These are phyloP conservation scores for Microvelia longipes DNA, from an alignment of 1,140 invertebrate genomes.

Conservation along the genomic window DNA sequence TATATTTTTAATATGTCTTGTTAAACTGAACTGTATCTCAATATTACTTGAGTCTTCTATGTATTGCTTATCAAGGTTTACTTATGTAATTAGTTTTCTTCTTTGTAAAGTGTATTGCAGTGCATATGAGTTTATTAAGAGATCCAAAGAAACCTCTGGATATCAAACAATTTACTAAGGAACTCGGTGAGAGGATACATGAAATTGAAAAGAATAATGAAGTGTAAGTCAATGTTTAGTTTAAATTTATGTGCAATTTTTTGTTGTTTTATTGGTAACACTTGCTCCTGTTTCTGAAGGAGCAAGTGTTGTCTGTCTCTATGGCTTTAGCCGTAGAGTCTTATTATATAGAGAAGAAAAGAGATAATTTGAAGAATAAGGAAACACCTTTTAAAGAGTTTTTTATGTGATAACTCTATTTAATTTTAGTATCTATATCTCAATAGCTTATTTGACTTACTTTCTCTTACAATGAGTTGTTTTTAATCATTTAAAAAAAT, in stretches of 20 bases:
- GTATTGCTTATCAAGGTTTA: too few species aligned
- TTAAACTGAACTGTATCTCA: too few species aligned
- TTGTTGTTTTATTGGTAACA: not conserved
- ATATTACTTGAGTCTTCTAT: too few species aligned
- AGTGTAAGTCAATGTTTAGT: constrained; percentile 24
- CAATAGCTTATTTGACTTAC: not conserved
- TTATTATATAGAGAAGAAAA: not conserved
- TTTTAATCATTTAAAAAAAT: too few species aligned
- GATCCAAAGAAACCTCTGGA: constrained; percentile 34
- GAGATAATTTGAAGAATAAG: not conserved
- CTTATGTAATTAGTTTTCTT: too few species aligned
- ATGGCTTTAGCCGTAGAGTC: not conserved
- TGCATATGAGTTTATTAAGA: constrained; percentile 36
- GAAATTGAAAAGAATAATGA: constrained; percentile 37
- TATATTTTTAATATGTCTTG: too few species aligned
- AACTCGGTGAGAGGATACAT: constrained; percentile 43
- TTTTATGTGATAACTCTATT: not conserved
- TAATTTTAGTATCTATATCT: not conserved
- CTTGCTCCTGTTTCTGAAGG: not conserved
- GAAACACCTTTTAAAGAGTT: not conserved
- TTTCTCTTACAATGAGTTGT: not conserved
- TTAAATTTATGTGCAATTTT: not conserved
- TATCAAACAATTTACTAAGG: constrained; percentile 34
- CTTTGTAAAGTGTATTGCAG: constrained; percentile 40
- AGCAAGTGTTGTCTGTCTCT: not conserved